phyloP scores from a whole-genome alignment of 2,113 vertebrate species.

The Butorides virescens region DNA sequence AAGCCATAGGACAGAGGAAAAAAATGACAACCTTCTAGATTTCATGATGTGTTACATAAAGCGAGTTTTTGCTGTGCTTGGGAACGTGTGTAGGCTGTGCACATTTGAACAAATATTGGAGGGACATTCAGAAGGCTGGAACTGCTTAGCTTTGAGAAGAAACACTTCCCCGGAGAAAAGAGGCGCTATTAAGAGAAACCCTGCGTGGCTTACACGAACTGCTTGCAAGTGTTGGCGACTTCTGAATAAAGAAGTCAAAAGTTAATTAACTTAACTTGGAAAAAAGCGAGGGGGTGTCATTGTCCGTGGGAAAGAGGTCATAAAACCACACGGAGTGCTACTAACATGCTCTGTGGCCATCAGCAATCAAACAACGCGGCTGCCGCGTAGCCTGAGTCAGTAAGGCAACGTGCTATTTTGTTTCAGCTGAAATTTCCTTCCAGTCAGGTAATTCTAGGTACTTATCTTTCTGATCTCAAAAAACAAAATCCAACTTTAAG shows the following conservation, averaged over 20 bases:
- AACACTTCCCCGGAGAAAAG: neutral
- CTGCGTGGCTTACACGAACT: neutral
- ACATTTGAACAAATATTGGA: neutral
- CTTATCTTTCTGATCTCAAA: neutral
- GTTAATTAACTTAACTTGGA: neutral
- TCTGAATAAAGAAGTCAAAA: neutral
- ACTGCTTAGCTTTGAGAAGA: neutral
- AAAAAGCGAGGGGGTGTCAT: neutral
- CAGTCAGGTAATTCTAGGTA: neutral
- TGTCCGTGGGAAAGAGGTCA: neutral
- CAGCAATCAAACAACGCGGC: accelerated
- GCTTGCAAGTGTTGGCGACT: neutral
- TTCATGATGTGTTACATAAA: neutral
- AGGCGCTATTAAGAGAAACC: neutral
- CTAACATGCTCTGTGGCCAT: neutral
- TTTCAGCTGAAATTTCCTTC: neutral
- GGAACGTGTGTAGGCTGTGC: neutral
- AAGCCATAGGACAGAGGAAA: neutral
- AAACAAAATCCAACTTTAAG: neutral
- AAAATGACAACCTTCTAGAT: neutral
- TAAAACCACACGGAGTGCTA: neutral
- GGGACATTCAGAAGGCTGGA: neutral
- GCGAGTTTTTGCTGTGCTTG: neutral
- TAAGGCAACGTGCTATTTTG: neutral
- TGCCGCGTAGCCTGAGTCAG: neutral